phyloP scores from a whole-genome alignment of 2,888 invertebrate genomes.

The Megaustenia siamemsis region DNA sequence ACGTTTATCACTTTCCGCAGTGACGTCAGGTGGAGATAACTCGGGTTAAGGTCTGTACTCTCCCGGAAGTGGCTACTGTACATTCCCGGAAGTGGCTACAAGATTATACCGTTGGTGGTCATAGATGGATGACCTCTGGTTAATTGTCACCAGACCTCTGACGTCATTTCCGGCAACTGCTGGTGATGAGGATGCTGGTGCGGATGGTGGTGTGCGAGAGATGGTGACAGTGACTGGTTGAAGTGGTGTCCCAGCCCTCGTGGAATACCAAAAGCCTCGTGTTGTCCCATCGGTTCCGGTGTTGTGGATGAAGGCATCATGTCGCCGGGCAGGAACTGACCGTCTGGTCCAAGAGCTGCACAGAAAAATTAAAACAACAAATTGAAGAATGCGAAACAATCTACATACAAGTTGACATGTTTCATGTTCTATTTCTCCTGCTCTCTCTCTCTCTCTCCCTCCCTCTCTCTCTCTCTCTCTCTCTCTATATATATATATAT shows the following conservation, averaged over 20 bases:
- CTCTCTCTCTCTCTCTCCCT: no score
- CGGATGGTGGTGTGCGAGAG: slow-evolving; percentile 52
- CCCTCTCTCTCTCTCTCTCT: no score
- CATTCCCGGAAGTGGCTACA: not conserved
- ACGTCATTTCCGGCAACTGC: slow-evolving; percentile 48
- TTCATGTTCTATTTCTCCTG: no score
- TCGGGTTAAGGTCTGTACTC: no score
- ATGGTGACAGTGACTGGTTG: slow-evolving; percentile 51
- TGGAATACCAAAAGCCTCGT: slow-evolving; percentile 55
- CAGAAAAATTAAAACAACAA: not conserved
- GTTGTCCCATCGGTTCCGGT: slow-evolving; percentile 52
- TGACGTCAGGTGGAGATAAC: no score
- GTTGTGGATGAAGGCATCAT: slow-evolving; percentile 58
- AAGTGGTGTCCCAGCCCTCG: slow-evolving; percentile 55
- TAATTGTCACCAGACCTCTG: slow-evolving; percentile 59
- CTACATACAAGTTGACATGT: no score
- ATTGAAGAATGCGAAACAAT: no score
- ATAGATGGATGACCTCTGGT: slow-evolving; percentile 31
- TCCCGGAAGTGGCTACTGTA: no score
- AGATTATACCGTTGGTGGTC: not conserved
- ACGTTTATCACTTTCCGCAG: no score
- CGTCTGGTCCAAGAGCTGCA: slow-evolving; percentile 56
- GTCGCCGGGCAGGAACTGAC: slow-evolving; percentile 55
- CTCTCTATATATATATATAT: no score
- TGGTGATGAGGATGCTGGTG: slow-evolving; percentile 52